A percentile compares a stretch with the other conserved stretches of the same genome.
Conservation (phyloP, 2,113 vertebrate genomes). For the Indicator indicator region DNA sequence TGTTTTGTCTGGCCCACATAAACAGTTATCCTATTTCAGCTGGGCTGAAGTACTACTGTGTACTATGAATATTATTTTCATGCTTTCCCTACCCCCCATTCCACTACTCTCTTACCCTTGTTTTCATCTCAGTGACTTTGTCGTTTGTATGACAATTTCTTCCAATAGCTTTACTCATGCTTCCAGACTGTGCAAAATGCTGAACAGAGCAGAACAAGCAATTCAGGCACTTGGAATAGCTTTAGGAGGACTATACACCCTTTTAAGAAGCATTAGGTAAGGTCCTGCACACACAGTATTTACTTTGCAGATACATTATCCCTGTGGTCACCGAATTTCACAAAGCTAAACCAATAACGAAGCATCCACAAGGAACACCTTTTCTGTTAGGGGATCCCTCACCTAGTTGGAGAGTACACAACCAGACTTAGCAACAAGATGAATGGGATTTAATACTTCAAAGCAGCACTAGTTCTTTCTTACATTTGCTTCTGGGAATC, state of each 20-base stretch:
- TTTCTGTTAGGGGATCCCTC: neutral
- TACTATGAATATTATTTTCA: neutral
- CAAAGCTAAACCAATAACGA: neutral
- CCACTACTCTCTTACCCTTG: neutral
- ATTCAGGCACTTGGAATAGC: neutral
- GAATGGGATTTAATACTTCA: neutral
- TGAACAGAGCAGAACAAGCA: neutral
- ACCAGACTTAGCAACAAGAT: neutral
- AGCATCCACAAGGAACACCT: neutral
- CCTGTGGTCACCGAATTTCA: neutral
- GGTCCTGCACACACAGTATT: neutral
- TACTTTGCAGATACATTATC: neutral
- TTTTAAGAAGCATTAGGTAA: neutral
- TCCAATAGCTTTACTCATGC: neutral
- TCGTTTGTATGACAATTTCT: neutral
- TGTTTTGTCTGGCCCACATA: neutral
- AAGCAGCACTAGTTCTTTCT: neutral
- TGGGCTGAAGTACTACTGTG: neutral
- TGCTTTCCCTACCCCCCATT: neutral
- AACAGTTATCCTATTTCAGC: neutral
- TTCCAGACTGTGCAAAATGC: neutral
- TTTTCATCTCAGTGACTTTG: neutral
- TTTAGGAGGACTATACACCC: neutral
- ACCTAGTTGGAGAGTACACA: neutral
- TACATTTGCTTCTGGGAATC: neutral